Conservation (phyloP, 2,888 invertebrate species). For the Hedychridium roseum region DNA sequence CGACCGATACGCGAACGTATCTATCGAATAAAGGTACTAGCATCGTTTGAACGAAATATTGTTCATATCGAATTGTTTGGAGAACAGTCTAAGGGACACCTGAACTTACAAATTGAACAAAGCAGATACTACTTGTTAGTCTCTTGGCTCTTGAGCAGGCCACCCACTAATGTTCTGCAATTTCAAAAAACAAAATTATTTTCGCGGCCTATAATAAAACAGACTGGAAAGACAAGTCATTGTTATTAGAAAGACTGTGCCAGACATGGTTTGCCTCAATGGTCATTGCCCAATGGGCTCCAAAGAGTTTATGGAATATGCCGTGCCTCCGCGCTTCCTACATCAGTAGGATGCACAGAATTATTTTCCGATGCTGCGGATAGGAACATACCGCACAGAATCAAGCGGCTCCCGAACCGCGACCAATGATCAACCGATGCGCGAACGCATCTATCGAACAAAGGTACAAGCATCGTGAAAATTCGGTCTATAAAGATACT, state of each 20-base stretch:
- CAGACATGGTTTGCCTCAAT: conserved; percentile 76
- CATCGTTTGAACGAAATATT: no score
- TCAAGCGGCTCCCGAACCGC: conserved; percentile 59
- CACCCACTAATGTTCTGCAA: no score
- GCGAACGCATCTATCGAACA: conserved; percentile 43
- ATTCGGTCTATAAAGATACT: conserved; percentile 3
- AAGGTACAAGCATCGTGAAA: conserved; percentile 40
- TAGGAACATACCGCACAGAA: conserved; percentile 66
- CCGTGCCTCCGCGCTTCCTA: conserved; percentile 68
- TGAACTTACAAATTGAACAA: no score
- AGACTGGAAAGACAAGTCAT: no score
- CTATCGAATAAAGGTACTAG: conserved; percentile 42
- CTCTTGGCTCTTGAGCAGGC: no score
- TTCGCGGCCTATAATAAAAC: no score
- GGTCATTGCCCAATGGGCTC: conserved; percentile 74
- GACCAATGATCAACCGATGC: conserved; percentile 42
- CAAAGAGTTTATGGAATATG: conserved; percentile 81
- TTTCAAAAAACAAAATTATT: no score
- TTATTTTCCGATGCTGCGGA: conserved; percentile 73
- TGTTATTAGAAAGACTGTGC: conserved; percentile 65
- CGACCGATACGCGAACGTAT: conserved; percentile 43
- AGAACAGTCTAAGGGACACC: no score
- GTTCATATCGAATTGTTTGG: no score
- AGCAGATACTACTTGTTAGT: no score
- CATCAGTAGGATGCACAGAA: conserved; percentile 64